Base-by-base conservation (phyloP, 2,113 vertebrate species). In the Fukomys damarensis region DNA sequence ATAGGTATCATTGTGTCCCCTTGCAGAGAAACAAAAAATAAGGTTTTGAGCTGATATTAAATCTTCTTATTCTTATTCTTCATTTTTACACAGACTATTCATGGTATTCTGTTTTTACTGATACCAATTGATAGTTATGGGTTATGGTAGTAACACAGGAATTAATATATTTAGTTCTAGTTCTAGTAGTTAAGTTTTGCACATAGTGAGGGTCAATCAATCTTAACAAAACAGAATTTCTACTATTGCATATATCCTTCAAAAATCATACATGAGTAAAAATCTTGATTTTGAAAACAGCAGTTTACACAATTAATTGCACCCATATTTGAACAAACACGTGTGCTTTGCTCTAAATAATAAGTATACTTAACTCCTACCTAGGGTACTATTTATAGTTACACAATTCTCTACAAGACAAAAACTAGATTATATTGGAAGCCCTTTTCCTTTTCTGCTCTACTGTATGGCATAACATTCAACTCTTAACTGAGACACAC, bases 261-360 rank as follows among this genome's bases (percentile, higher is more conserved):
- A 81, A 83, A 96, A 94, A 68, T 43, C 10, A 90, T 43, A 41
- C 4, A 52, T 84, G 83, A 74, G 94, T 84, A 61, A 35, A 84
- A 93, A 65, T 54, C 46, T 91, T 87, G 72, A 92, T 93, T 97
- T 72, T 91, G 84, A 95, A 96, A 93, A 82, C 59, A 90, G n/a
- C 96, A n/a, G 4, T 52, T 28, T 79, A 4, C 74, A 49, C 32
- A 86, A 80, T 90, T 95, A 86, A 66, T 89, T 65, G 63, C 19
- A 76, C 5, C 41, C 16, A 0, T 94, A 91, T 95, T 61, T 90
- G 32, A 92, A 65, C 28, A 86, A 10, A 87, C 46, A 82, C 56
- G 16, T 63, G 1, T 82, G 70, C 38, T 85, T 30, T 24, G 56
- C 41, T 91, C 35, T 93, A 86, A 80, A 86, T 82, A 88, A 76